Evolutionary conservation across 2,888 invertebrate genomes (phyloP).

Genomic region (Pristionchus entomophagus): DNA sequence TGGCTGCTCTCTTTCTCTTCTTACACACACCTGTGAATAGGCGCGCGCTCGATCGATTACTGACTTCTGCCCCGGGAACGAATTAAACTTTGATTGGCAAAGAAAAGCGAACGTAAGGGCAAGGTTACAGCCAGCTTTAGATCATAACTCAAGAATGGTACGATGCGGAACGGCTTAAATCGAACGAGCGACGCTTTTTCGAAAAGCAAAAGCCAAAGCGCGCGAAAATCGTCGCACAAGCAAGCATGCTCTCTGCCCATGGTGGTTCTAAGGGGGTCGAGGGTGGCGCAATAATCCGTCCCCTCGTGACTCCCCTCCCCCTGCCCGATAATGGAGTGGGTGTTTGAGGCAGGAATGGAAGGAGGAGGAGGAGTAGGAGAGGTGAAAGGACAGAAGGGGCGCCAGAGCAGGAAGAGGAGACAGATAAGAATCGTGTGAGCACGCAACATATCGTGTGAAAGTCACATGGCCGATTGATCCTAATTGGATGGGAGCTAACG

Average conservation of each 20-base stretch:
- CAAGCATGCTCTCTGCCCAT: background rate
- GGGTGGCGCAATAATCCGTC: constrained; percentile 18
- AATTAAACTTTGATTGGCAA: background rate
- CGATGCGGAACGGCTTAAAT: background rate
- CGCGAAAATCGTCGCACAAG: no score
- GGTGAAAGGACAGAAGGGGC: constrained; percentile 34
- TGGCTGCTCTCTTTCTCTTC: background rate
- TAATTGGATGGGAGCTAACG: background rate
- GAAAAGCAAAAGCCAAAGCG: background rate
- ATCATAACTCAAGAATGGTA: background rate
- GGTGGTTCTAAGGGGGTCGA: background rate
- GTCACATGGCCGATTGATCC: background rate
- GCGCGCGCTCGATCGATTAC: constrained; percentile 10
- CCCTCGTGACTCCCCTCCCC: constrained; percentile 17
- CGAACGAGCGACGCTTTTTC: background rate
- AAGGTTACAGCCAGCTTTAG: background rate
- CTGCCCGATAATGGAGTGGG: constrained; percentile 33
- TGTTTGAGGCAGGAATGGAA: background rate
- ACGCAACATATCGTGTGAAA: background rate
- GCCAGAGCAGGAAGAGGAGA: no score
- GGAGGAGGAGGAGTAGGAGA: background rate
- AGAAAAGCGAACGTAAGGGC: background rate
- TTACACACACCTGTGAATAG: background rate
- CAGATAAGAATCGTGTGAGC: constrained; percentile 26
- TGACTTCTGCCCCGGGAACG: background rate